These are phyloP conservation scores for Dinocampus coccinellae DNA, from an alignment of 2,888 invertebrate genomes.

Conservation along the genomic window DNA sequence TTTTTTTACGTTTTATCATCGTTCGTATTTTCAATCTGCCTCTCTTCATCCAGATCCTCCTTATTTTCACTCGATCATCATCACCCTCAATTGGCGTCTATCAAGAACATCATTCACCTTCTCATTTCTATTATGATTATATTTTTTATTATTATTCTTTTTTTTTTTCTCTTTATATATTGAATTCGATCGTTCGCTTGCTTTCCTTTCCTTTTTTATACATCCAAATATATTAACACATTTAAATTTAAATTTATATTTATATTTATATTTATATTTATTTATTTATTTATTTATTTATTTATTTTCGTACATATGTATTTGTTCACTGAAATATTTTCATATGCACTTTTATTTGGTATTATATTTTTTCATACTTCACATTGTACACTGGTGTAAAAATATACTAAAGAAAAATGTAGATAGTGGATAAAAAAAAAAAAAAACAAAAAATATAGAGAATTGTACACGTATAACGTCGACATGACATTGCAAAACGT, in stretches of 20 bases:
- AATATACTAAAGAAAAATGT: conserved; percentile 31
- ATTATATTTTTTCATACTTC: conserved; percentile 7
- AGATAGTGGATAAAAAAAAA: background rate
- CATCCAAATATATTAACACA: too few relatives aligned
- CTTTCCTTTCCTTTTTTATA: conserved; percentile 2
- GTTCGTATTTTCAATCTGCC: conserved; percentile 28
- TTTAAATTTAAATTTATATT: background rate
- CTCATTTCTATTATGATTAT: too few relatives aligned
- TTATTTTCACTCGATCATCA: conserved; percentile 24
- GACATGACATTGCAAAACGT: conserved; percentile 37
- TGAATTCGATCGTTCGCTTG: background rate
- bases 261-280: conserved; percentile 1
- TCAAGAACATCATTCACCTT: conserved; percentile 16
- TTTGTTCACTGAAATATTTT: too few relatives aligned
- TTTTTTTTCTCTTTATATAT: conserved; percentile 6
- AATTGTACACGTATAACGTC: conserved; percentile 27
- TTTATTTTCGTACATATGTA: too few relatives aligned
- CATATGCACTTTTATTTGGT: too few relatives aligned
- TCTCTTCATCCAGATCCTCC: conserved; percentile 20
- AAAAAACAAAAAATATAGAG: background rate
- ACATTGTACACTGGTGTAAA: conserved; percentile 11
- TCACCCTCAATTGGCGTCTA: conserved; percentile 22
- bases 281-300: background rate
- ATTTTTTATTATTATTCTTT: too few relatives aligned
- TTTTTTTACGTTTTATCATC: background rate